These are phyloP conservation scores for Dolichopus griseipennis DNA, from an alignment of 2,888 invertebrate genomes.

Conservation along the genomic window DNA sequence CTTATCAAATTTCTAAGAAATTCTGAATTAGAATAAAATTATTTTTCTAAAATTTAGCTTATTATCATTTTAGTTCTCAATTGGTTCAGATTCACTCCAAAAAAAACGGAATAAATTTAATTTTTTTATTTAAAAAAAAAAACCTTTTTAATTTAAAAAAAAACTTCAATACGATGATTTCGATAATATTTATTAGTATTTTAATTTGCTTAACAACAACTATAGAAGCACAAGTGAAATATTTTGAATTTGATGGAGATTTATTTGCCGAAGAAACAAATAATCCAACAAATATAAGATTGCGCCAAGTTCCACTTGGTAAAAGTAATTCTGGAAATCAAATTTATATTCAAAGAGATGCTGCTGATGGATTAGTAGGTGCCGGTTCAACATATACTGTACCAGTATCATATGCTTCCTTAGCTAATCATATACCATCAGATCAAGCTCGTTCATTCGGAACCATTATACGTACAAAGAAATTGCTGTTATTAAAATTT, in stretches of 20 bases:
- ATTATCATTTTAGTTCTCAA: neutral
- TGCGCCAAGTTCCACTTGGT: neutral
- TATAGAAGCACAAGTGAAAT: neutral
- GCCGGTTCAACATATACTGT: too few species aligned
- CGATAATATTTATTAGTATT: neutral
- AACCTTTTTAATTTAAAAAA: too few species aligned
- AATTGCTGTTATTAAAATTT: neutral
- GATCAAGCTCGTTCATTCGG: neutral
- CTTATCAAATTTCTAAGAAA: neutral
- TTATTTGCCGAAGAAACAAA: neutral
- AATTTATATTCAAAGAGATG: neutral
- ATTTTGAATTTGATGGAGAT: neutral
- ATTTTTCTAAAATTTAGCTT: neutral
- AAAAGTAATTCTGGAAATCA: neutral
- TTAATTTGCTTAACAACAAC: neutral
- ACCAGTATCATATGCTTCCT: too few species aligned
- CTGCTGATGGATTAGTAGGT: too few species aligned
- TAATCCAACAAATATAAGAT: neutral
- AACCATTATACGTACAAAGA: neutral
- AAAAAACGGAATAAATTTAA: neutral
- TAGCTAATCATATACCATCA: neutral
- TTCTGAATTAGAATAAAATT: neutral
- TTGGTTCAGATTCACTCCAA: neutral
- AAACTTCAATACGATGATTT: neutral
- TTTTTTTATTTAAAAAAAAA: too few species aligned